phyloP scores from a whole-genome alignment of 2,113 vertebrate genomes.

The Austrofundulus limnaeus region DNA sequence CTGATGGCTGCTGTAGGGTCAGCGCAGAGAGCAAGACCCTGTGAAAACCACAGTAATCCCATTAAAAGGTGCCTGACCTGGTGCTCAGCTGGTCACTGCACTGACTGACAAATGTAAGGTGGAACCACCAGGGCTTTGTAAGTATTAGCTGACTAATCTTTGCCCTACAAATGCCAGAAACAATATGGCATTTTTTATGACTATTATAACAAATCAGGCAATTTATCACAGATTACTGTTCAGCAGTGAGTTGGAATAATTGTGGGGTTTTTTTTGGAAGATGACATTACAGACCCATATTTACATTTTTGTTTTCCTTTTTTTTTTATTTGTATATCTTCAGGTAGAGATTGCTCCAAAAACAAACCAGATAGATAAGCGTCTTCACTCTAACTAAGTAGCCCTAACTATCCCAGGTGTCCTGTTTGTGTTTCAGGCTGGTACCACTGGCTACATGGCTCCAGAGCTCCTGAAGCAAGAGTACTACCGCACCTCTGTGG shows the following conservation, averaged over 20 bases:
- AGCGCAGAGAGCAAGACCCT: not conserved
- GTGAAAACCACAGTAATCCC: constrained; percentile 32
- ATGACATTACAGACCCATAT: no score
- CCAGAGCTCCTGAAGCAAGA: constrained; percentile 87
- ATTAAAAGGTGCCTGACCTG: constrained; percentile 55
- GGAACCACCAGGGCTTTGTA: constrained; percentile 8
- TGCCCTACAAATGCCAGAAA: constrained; percentile 29
- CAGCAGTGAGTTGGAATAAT: no score
- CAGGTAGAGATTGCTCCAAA: no score
- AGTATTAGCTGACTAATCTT: constrained; percentile 40
- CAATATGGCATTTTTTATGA: constrained; percentile 1
- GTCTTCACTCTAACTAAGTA: no score
- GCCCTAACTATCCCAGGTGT: no score
- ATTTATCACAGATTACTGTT: constrained; percentile 8
- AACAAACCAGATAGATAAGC: no score
- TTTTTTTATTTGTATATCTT: no score
- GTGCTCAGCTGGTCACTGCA: not conserved
- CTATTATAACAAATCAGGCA: constrained; percentile 28
- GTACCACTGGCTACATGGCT: constrained; percentile 91
- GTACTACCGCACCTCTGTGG: constrained; percentile 83
- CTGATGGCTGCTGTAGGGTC: constrained; percentile 5
- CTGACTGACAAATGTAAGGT: constrained; percentile 1
- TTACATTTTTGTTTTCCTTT: no score
- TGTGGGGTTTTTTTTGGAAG: no score
- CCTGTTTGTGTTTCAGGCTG: constrained; percentile 78